These are phyloP conservation scores for Falco concolor DNA, from an alignment of 2,797 vertebrate species.

Conservation along the genomic window DNA sequence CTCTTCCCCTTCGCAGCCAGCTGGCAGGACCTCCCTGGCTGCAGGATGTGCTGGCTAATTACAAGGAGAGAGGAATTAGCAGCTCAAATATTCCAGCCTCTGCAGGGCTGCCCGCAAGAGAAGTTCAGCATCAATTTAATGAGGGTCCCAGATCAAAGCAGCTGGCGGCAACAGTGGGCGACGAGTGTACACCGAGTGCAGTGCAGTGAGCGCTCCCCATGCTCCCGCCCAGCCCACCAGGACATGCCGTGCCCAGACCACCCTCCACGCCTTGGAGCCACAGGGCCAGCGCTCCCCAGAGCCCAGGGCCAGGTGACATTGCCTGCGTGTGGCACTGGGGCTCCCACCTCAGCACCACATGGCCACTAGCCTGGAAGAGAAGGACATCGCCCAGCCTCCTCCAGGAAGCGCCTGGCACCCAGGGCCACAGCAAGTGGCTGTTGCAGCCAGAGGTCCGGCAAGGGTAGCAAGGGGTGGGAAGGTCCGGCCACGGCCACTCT, in stretches of 20 bases:
- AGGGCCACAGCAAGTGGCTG: rapidly evolving
- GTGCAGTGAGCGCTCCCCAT: neutral
- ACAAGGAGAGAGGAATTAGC: neutral
- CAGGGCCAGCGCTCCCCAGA: neutral
- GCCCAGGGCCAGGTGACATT: rapidly evolving
- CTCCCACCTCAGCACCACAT: no score
- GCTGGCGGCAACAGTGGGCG: neutral
- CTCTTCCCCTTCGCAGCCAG: rapidly evolving
- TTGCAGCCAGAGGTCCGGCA: neutral
- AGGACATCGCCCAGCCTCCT: rapidly evolving
- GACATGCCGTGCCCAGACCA: neutral
- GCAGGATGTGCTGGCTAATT: neutral
- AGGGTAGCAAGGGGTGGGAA: neutral
- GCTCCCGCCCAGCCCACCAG: rapidly evolving
- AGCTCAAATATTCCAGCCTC: neutral
- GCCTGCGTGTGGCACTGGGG: rapidly evolving
- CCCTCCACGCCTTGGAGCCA: rapidly evolving
- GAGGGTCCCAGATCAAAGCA: neutral
- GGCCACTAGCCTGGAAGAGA: rapidly evolving
- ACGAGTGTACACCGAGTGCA: rapidly evolving
- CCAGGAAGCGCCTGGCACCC: neutral
- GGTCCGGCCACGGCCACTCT: neutral
- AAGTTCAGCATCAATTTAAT: neutral
- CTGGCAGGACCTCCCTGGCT: neutral
- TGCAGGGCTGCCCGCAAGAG: neutral